Conservation (phyloP, 2,888 invertebrate genomes). For the Selenia dentaria region DNA sequence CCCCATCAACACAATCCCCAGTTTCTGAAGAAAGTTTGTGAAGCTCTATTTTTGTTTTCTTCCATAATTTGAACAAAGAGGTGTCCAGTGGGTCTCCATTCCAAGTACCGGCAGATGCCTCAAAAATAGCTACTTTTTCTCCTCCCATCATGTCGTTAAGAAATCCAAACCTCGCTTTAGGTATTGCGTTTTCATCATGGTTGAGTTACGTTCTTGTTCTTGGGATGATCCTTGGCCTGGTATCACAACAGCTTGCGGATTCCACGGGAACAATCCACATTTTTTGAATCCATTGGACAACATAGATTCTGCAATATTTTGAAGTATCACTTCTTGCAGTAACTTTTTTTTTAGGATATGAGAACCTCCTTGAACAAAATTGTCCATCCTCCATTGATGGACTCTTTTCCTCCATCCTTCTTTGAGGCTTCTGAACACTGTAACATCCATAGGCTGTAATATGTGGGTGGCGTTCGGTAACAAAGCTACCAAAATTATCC, state of each 20-base stretch:
- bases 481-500: conserved; percentile 7
- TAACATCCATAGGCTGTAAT: conserved; percentile 26
- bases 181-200: conserved; percentile 27
- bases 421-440: conserved; percentile 25
- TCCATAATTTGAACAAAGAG: conserved; percentile 28
- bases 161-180: conserved; percentile 25
- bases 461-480: conserved; percentile 24
- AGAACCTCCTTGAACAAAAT: conserved; percentile 23
- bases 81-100: conserved; percentile 22
- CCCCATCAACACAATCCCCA: too few species aligned
- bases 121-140: conserved; percentile 23
- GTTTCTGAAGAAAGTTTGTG: too few species aligned
- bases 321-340: conserved; percentile 26
- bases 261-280: conserved; percentile 25
- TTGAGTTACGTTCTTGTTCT: conserved; percentile 23
- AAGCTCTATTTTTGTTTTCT: conserved; percentile 20
- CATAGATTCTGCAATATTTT: conserved; percentile 25
- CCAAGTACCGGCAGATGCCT: conserved; percentile 23
- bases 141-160: conserved; percentile 22
- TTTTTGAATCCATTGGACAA: conserved; percentile 32
- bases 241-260: conserved; percentile 16
- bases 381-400: conserved; percentile 18
- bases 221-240: conserved; percentile 5
- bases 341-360: conserved; percentile 27
- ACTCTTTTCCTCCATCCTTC: conserved; percentile 21